These are phyloP conservation scores for Tanytarsus gracilentus DNA, from an alignment of 2,888 invertebrate genomes.

Conservation along the genomic window DNA sequence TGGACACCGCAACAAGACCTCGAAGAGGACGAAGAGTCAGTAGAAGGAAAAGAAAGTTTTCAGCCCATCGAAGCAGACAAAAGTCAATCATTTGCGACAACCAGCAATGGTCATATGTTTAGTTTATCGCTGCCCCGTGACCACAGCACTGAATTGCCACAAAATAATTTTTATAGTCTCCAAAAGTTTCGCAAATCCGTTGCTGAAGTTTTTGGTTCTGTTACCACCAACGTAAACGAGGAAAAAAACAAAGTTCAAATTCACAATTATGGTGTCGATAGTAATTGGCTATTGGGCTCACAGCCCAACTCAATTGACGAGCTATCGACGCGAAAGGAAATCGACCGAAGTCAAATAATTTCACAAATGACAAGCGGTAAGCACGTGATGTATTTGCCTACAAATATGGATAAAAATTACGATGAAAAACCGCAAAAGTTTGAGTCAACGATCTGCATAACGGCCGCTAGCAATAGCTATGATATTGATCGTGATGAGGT, in stretches of 20 bases:
- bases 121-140: conserved; percentile 68
- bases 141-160: conserved; percentile 33
- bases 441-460: not conserved
- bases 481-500: not conserved
- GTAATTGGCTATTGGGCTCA: conserved; percentile 75
- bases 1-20: conserved; percentile 86
- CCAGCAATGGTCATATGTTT: conserved; percentile 52
- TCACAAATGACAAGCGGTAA: conserved; percentile 12
- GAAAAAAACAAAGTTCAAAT: conserved; percentile 33
- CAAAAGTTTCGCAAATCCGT: conserved; percentile 64
- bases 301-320: conserved; percentile 65
- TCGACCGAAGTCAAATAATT: conserved; percentile 9
- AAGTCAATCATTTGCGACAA: not conserved
- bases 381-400: conserved; percentile 21
- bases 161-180: conserved; percentile 48
- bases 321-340: conserved; percentile 10
- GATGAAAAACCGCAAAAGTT: not conserved
- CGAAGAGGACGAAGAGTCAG: conserved; percentile 49
- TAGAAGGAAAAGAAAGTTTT: conserved; percentile 8
- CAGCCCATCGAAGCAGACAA: not conserved
- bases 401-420: not conserved
- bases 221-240: conserved; percentile 39
- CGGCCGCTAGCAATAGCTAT: not conserved
- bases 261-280: conserved; percentile 41
- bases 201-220: conserved; percentile 49